A percentile compares a stretch with the other conserved stretches of the same genome.
Evolutionary conservation across 2,113 vertebrate genomes (phyloP).

Genomic region (Carassius gibelio): DNA sequence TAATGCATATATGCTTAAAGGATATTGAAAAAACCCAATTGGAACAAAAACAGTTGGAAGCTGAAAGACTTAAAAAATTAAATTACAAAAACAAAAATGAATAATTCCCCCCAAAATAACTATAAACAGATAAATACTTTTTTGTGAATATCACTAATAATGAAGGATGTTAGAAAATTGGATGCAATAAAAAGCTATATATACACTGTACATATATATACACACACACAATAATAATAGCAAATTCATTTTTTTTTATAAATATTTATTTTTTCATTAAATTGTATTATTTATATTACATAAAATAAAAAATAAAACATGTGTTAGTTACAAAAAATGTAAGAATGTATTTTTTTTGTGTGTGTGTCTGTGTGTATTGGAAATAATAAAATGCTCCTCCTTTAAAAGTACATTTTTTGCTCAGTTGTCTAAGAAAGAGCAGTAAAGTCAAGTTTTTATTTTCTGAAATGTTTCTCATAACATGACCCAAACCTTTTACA

Average conservation of each 20-base stretch:
- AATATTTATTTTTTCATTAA: too few relatives aligned
- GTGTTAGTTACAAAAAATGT: too few relatives aligned
- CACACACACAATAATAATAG: too few relatives aligned
- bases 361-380: background rate
- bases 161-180: background rate
- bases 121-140: background rate
- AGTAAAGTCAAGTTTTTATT: conserved; percentile 11
- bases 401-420: background rate
- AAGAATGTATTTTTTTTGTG: background rate
- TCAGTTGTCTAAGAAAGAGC: background rate
- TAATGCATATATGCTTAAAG: background rate
- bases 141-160: background rate
- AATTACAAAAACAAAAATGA: background rate
- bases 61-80: background rate
- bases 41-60: background rate
- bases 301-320: too few relatives aligned
- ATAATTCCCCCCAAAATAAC: background rate
- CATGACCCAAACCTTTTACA: conserved; percentile 37
- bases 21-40: too few relatives aligned
- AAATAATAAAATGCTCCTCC: background rate
- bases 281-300: too few relatives aligned
- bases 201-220: too few relatives aligned
- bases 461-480: conserved; percentile 1
- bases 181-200: background rate
- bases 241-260: too few relatives aligned